Base-by-base conservation (phyloP, 2,113 vertebrate genomes). In the Sclerurus mexicanus region DNA sequence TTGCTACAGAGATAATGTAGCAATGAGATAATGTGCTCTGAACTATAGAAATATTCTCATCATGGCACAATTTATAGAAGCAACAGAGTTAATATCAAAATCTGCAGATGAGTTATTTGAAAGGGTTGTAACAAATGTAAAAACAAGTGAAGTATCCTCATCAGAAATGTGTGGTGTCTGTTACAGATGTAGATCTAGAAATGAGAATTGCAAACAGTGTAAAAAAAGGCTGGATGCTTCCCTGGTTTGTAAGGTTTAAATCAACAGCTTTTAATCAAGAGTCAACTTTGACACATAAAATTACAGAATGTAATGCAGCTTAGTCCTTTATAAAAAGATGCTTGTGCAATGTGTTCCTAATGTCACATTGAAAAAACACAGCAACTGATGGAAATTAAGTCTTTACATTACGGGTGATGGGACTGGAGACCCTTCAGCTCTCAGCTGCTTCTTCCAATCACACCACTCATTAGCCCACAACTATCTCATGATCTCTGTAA, bases 361-460 rank as follows among this genome's bases (percentile, higher is more conserved):
- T 25, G 27, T 52, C 31, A 79, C 55, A 18, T 19, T 56, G 5
- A 10, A 52, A 50, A 85, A 90, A 1, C 42, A 40, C 31, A 85
- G 21, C 35, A 76, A 59, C 8, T 2, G 4, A 31, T 71, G 47
- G 47, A n/a, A 89, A 78, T 6, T 15, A 49, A 78, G 16, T 33
- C n/a, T 92, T 18, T 62, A 24, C 0, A 0, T 44, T 62, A 53
- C 0, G 1, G 7, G 11, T 28, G 40, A 20, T 18, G 49, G 47
- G 27, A 56, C 25, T 25, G 33, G 37, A 74, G 47, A 52, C 27
- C n/a, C 37, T 84, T 80, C 2, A 4, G 15, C 30, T 79, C n/a
- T 52, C 86, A 85, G 56, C 30, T 74, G 15, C 31, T 81, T 59
- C 27, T 82, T 82, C 39, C 66, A 63, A 4, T 21, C 44, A 79